Percentiles rank a stretch among this genome's conserved stretches.
These are phyloP conservation scores for Oreochromis spilurus DNA, from an alignment of 2,113 vertebrate species.

Conservation along the genomic window DNA sequence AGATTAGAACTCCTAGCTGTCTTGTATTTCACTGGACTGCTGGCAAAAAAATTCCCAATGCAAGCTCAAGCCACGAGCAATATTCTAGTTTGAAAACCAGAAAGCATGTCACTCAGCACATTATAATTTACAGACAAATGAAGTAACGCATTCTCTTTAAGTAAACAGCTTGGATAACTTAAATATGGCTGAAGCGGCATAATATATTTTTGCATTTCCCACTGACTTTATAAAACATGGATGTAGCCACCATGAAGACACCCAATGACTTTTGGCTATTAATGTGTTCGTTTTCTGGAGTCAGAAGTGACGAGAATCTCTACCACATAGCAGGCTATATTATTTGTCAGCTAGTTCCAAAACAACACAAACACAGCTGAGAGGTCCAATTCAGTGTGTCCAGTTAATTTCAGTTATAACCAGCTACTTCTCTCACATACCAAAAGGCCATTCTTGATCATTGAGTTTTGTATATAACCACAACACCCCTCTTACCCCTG, in stretches of 20 bases:
- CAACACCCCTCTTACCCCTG: background rate
- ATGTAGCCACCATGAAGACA: background rate
- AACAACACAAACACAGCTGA: background rate
- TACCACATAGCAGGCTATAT: background rate
- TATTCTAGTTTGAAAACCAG: background rate
- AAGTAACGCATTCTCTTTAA: background rate
- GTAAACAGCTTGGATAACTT: background rate
- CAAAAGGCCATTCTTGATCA: background rate
- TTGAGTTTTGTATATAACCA: background rate
- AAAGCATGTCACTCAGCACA: slow-evolving; percentile 13
- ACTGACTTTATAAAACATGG: background rate
- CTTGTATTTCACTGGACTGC: background rate
- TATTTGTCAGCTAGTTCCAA: background rate
- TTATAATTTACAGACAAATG: slow-evolving; percentile 9
- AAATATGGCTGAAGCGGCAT: background rate
- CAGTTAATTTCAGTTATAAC: background rate
- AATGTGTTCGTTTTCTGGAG: background rate
- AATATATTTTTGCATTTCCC: background rate
- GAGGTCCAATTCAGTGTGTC: background rate
- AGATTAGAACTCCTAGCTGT: slow-evolving; percentile 2
- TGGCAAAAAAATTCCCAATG: background rate
- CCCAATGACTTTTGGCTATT: background rate
- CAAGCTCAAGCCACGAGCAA: background rate
- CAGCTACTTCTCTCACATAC: background rate
- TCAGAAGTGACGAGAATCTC: background rate